These are phyloP conservation scores for Protonibea diacanthus DNA, from an alignment of 2,797 vertebrate genomes.

Conservation along the genomic window DNA sequence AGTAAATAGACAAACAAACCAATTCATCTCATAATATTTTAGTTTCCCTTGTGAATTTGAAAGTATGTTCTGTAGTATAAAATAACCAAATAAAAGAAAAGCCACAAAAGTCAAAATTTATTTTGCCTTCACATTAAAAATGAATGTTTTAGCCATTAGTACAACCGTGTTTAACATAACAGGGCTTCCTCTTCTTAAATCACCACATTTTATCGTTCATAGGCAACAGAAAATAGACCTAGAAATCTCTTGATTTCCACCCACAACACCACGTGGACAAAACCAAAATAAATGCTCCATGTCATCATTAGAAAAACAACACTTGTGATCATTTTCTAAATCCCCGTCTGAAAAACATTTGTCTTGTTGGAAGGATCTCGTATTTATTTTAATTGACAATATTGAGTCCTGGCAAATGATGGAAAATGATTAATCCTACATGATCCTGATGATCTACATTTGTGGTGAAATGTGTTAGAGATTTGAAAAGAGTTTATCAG, in stretches of 20 bases:
- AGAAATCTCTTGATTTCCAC: neutral
- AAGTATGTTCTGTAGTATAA: neutral
- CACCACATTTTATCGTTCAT: neutral
- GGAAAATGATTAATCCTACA: conserved; percentile 1
- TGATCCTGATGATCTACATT: neutral
- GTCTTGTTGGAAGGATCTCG: neutral
- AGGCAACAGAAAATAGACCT: neutral
- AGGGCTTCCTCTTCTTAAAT: neutral
- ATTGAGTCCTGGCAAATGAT: neutral
- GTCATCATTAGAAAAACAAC: neutral
- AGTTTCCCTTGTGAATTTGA: neutral
- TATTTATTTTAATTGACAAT: neutral
- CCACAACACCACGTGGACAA: neutral
- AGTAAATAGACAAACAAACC: too few relatives aligned
- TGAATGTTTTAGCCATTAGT: neutral
- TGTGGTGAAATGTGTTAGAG: neutral
- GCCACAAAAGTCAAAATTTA: neutral
- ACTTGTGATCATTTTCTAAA: neutral
- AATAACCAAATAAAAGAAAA: neutral
- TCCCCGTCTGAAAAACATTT: neutral
- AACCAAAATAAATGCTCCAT: neutral
- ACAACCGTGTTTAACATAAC: neutral
- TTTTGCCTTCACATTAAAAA: neutral
- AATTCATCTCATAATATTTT: too few relatives aligned
- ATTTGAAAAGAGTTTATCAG: neutral